These are phyloP conservation scores for Stercorarius parasiticus DNA, from an alignment of 2,113 vertebrate genomes.

Conservation along the genomic window DNA sequence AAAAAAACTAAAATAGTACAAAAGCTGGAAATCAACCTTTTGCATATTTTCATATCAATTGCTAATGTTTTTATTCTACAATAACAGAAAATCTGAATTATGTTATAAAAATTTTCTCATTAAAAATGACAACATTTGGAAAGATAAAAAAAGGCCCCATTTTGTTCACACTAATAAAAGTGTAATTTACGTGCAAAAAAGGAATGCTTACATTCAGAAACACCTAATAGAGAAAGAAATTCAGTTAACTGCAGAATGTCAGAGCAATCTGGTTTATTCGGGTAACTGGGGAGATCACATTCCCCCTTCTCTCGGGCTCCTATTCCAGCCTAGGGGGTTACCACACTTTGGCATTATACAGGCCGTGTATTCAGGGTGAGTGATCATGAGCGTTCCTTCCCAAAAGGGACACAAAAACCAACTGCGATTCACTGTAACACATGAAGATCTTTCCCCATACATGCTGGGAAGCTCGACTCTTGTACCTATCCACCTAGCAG, in stretches of 20 bases:
- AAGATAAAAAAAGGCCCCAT: not conserved
- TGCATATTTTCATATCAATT: not conserved
- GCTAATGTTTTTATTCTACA: not conserved
- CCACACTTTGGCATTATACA: not conserved
- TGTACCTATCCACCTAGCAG: not conserved
- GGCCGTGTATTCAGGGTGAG: not conserved
- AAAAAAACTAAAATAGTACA: not conserved
- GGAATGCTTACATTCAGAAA: not conserved
- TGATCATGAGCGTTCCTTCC: not conserved
- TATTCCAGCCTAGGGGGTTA: not conserved
- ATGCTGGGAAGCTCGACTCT: not conserved
- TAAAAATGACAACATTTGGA: not conserved
- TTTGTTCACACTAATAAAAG: not conserved
- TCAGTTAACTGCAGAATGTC: not conserved
- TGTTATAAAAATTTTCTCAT: not conserved
- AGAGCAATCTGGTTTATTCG: not conserved
- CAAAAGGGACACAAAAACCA: not conserved
- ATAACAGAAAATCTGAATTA: not conserved
- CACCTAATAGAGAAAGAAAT: not conserved
- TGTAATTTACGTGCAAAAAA: not conserved
- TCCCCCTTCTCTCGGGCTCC: rapidly evolving
- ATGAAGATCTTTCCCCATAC: not conserved
- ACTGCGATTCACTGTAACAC: not conserved
- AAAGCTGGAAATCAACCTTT: not conserved
- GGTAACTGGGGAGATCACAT: not conserved